phyloP scores from a whole-genome alignment of 2,888 invertebrate species.

The Drosophila macrothrix region DNA sequence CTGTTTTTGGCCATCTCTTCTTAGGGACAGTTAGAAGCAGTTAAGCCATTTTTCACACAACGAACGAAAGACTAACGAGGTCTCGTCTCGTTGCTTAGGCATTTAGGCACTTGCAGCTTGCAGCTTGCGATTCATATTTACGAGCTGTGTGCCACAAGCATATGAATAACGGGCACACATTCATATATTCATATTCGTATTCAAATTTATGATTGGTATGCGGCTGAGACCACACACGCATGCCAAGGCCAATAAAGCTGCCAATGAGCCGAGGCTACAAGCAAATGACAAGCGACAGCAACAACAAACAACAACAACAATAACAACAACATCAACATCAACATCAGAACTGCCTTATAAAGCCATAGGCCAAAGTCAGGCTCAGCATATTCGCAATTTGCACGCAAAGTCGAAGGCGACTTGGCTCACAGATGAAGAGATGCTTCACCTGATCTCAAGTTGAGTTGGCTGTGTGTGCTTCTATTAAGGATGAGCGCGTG shows the following conservation, averaged over 20 bases:
- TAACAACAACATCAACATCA: conserved; percentile 54
- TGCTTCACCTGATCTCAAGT: conserved; percentile 19
- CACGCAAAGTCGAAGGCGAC: conserved; percentile 59
- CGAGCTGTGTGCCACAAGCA: conserved; percentile 52
- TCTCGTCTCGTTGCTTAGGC: conserved; percentile 16
- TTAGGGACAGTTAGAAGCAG: conserved; percentile 63
- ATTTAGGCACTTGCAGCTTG: conserved; percentile 65
- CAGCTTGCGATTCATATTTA: conserved; percentile 73
- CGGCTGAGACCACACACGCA: conserved; percentile 55
- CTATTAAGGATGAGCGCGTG: conserved; percentile 9
- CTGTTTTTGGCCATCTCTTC: conserved; percentile 61
- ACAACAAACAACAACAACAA: conserved; percentile 30
- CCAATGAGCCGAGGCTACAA: conserved; percentile 72
- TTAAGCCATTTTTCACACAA: conserved; percentile 36
- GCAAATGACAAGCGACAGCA: conserved; percentile 68
- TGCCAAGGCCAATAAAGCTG: conserved; percentile 69
- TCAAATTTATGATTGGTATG: conserved; percentile 69
- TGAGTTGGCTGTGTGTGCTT: background rate
- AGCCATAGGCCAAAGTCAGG: conserved; percentile 69
- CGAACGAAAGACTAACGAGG: conserved; percentile 58
- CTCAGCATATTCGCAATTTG: conserved; percentile 67
- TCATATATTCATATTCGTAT: conserved; percentile 15
- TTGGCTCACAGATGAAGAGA: conserved; percentile 18
- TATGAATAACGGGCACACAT: conserved; percentile 14
- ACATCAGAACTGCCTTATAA: conserved; percentile 65